Evolutionary conservation across 2,113 vertebrate species (phyloP).

Genomic region (Plestiodon gilberti): DNA sequence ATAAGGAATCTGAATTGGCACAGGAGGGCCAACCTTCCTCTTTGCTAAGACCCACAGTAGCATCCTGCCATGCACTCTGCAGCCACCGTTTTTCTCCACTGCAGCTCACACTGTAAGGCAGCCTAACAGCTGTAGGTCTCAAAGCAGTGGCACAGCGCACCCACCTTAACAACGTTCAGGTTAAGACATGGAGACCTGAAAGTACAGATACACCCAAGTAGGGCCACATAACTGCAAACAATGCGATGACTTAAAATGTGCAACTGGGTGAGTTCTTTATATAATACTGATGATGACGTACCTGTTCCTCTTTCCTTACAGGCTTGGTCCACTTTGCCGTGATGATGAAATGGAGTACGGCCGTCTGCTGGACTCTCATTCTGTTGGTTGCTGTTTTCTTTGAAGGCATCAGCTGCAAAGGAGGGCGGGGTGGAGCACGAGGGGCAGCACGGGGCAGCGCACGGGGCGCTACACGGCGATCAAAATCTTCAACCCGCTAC

Average conservation of each 20-base stretch:
- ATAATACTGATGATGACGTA: neutral
- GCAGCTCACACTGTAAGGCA: neutral
- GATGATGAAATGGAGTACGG: slow-evolving; percentile 57
- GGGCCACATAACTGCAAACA: neutral
- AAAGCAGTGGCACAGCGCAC: neutral
- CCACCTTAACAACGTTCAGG: neutral
- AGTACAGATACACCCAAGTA: neutral
- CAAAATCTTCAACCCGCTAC: slow-evolving; percentile 51
- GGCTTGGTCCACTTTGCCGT: neutral
- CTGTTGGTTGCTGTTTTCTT: slow-evolving; percentile 77
- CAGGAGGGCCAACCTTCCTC: neutral
- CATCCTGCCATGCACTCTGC: neutral
- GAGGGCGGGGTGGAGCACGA: slow-evolving; percentile 81
- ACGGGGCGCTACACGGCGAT: slow-evolving; percentile 69
- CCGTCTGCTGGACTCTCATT: slow-evolving; percentile 78
- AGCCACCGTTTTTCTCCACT: neutral
- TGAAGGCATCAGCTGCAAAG: slow-evolving; percentile 75
- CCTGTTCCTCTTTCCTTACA: neutral
- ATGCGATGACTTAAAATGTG: neutral
- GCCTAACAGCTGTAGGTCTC: neutral
- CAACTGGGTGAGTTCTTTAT: neutral
- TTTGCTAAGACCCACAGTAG: neutral
- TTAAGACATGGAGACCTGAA: neutral
- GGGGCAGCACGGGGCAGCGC: slow-evolving; percentile 78
- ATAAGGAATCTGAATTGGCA: neutral